phyloP scores from a whole-genome alignment of 2,113 vertebrate genomes.

The Dasypus novemcinctus region DNA sequence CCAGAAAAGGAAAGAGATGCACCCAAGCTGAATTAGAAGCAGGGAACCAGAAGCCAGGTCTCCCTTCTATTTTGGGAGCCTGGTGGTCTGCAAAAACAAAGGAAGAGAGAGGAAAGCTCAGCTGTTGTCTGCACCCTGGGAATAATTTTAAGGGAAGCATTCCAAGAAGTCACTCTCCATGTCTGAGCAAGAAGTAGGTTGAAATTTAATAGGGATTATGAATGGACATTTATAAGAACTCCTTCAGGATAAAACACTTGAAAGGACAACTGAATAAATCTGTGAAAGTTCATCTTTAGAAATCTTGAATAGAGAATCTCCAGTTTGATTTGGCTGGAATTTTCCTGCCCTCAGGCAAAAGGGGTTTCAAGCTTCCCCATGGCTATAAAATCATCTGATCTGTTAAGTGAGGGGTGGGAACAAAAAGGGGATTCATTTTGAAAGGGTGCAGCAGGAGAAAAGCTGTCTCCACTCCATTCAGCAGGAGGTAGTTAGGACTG shows the following conservation, averaged over 20 bases:
- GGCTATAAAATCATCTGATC: neutral
- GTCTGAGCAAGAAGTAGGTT: neutral
- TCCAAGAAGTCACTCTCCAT: neutral
- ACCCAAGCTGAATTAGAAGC: neutral
- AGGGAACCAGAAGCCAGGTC: neutral
- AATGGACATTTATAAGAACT: neutral
- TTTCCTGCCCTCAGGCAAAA: neutral
- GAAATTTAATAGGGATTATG: neutral
- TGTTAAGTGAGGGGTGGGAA: neutral
- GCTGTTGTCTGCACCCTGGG: neutral
- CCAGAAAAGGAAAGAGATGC: neutral
- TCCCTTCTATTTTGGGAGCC: neutral
- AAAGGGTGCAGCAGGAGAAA: neutral
- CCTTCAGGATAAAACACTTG: neutral
- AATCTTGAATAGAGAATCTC: neutral
- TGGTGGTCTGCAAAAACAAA: neutral
- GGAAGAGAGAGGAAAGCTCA: neutral
- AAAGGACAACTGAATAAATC: neutral
- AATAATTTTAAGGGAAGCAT: neutral
- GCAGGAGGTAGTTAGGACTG: neutral
- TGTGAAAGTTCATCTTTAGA: neutral
- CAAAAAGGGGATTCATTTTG: neutral
- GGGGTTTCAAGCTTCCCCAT: neutral
- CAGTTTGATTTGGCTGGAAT: neutral
- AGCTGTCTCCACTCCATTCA: neutral